Base-by-base conservation (phyloP, 53 echinoderm and acorn worm species). In the Zoroaster sp. region DNA sequence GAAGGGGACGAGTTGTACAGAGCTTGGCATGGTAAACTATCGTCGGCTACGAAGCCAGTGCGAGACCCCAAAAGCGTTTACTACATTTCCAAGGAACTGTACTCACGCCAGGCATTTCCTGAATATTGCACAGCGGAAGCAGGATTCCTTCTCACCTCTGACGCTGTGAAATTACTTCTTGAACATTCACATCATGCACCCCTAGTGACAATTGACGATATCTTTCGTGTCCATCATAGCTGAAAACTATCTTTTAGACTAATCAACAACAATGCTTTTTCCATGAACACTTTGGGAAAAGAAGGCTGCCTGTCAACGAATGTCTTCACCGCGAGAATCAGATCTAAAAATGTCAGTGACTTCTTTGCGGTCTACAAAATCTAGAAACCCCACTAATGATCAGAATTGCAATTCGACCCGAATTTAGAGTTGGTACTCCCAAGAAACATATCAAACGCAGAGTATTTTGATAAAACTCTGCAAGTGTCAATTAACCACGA, bases 381-480 rank as follows among this genome's bases (percentile, higher is more conserved):
- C n/a, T n/a, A n/a, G n/a, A n/a, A 59, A 59, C 23, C 21, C n/a
- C 59, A 23, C 28, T 0, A 59, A 25, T 7, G 23, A 25, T 14
- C 23, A 2, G 59, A 59, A 23, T 15, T 91, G 91, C 38, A 20
- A n/a, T n/a, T 40, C 35, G 71, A 70, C 23, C 87, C 91, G 14
- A 72, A 78, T 40, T 25, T 87, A 4, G 79, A 91, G 17, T 31
- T 69, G 7, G 91, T 71, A 13, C 34, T 87, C 32, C 87, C 91
- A 5, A 17, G 73, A 8, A 55, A 44, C 14, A 70, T 51, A 11
- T 72, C 87, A 70, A 91, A 91, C 35, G 44, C 72, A 13, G 40
- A 28, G 10, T 91, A 87, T 55, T 66, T 87, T 11, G 54, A 79
- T 15, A 40, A 87, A 47, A 72, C 78, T 23, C 36, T 91, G 8